A percentile compares a stretch with the other conserved stretches of the same genome.
Conservation (phyloP, 2,113 vertebrate species). For the Nothocercus nigrocapillus region DNA sequence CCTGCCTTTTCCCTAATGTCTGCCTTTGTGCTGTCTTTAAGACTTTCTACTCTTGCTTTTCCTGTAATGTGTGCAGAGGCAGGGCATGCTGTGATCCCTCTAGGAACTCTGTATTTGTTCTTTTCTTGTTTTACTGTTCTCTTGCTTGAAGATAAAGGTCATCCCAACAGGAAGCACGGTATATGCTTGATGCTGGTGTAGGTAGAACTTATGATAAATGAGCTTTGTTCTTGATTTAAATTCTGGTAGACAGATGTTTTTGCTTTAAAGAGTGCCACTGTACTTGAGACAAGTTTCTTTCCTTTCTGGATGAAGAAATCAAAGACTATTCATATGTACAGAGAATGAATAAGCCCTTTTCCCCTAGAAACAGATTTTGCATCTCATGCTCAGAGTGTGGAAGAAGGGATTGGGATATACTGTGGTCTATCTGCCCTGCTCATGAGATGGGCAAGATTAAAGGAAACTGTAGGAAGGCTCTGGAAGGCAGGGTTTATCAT, state of each 20-base stretch:
- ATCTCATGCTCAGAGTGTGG: background rate
- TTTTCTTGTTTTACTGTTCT: conserved; percentile 24
- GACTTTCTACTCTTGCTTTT: background rate
- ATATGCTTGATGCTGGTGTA: conserved; percentile 14
- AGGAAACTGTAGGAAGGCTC: background rate
- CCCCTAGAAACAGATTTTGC: background rate
- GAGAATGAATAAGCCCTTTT: background rate
- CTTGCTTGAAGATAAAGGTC: conserved; percentile 45
- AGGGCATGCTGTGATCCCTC: background rate
- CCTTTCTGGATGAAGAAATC: background rate
- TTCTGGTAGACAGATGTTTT: conserved; percentile 39
- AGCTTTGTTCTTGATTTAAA: conserved; percentile 43
- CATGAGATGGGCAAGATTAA: background rate
- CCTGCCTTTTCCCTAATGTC: background rate
- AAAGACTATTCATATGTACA: background rate
- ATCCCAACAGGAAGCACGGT: conserved; percentile 13
- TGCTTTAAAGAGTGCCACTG: background rate
- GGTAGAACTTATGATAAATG: conserved; percentile 8
- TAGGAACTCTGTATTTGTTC: conserved; percentile 31
- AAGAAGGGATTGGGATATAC: background rate
- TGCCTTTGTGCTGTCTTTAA: background rate
- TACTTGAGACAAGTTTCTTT: conserved; percentile 1
- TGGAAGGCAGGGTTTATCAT: background rate
- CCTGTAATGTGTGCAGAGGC: background rate
- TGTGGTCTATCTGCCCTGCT: accelerated